A percentile compares a stretch with the other conserved stretches of the same genome.
phyloP scores from a whole-genome alignment of 2,888 invertebrate species.

The Drosophila leonis region DNA sequence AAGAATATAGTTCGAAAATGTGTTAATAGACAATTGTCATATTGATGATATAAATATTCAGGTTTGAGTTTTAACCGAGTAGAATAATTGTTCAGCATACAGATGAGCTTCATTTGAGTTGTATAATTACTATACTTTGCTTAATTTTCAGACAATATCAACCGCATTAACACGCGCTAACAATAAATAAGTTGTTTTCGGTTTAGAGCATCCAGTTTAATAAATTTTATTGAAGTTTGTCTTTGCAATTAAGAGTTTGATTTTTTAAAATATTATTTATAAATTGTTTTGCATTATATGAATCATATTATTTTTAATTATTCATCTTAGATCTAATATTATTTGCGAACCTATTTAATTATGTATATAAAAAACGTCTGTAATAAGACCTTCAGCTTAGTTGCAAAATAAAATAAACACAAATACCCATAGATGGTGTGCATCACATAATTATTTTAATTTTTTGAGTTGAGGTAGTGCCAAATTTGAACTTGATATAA shows the following conservation, averaged over 20 bases:
- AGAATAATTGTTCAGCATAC: slow-evolving; percentile 15
- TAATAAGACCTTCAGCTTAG: slow-evolving; percentile 13
- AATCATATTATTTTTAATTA: neutral
- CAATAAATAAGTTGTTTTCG: slow-evolving; percentile 6
- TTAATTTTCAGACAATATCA: slow-evolving; percentile 38
- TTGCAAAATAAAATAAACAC: neutral
- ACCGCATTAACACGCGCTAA: slow-evolving; percentile 20
- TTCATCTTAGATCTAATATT: neutral
- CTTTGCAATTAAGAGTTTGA: neutral
- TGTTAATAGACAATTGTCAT: slow-evolving; percentile 59
- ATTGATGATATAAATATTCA: slow-evolving; percentile 1
- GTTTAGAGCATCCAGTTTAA: neutral
- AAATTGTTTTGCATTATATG: neutral
- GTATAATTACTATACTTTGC: slow-evolving; percentile 3
- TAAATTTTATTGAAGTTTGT: neutral
- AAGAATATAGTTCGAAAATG: slow-evolving; percentile 13
- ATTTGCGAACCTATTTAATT: neutral
- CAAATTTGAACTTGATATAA: slow-evolving; percentile 36
- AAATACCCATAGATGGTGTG: neutral
- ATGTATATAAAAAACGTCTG: neutral
- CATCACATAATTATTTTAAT: slow-evolving; percentile 34
- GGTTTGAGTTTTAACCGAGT: neutral
- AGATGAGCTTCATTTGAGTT: slow-evolving; percentile 3
- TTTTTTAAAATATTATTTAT: no score
- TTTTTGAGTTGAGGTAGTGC: slow-evolving; percentile 11